phyloP scores from a whole-genome alignment of 1,140 invertebrate species.

The Diprion similis region DNA sequence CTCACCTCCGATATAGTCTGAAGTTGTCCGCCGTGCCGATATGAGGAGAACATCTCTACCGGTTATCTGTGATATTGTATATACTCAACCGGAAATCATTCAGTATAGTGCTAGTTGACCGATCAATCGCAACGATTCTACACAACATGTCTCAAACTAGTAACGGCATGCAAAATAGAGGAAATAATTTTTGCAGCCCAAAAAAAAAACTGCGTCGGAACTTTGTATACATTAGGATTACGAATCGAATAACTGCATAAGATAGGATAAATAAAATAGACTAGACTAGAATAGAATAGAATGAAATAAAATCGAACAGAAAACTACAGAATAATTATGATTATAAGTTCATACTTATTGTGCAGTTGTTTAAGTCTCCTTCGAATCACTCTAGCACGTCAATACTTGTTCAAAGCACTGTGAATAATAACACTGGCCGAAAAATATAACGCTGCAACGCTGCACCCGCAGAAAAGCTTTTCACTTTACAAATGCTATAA shows the following conservation, averaged over 20 bases:
- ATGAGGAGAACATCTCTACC: background rate
- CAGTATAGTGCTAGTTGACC: background rate
- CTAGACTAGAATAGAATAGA: background rate
- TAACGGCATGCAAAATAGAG: background rate
- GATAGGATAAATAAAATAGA: background rate
- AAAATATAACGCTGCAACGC: background rate
- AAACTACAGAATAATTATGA: background rate
- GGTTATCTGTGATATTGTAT: background rate
- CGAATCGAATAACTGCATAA: background rate
- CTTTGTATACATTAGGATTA: background rate
- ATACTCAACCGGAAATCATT: background rate
- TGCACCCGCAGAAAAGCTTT: background rate
- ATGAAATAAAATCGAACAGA: background rate
- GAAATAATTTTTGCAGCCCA: background rate
- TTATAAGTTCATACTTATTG: background rate
- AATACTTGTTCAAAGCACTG: no score
- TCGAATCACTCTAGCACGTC: background rate
- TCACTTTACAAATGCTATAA: no score
- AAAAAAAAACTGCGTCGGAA: slow-evolving; percentile 1
- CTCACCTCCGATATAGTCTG: background rate
- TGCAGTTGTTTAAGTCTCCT: background rate
- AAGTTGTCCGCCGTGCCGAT: background rate
- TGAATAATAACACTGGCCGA: background rate
- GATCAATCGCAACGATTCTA: background rate
- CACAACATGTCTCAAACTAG: background rate